Percentiles rank a stretch among this genome's conserved stretches.
phyloP scores from a whole-genome alignment of 2,113 vertebrate genomes.

The Uria lomvia region DNA sequence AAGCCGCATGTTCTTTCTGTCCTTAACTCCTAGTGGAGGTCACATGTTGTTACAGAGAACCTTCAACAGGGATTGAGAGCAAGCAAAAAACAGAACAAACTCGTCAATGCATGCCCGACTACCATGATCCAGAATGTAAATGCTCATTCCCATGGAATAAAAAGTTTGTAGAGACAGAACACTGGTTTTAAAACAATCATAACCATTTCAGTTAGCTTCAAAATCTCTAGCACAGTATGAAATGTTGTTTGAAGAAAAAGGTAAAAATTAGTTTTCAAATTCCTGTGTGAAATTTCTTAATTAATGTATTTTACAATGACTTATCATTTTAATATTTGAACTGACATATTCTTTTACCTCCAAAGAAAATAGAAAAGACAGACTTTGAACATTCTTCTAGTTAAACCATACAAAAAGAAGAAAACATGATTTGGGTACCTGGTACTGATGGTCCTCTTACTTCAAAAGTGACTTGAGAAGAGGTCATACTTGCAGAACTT shows the following conservation, averaged over 20 bases:
- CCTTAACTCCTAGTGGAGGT: neutral
- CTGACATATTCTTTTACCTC: neutral
- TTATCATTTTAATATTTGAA: neutral
- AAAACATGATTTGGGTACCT: slow-evolving; percentile 73
- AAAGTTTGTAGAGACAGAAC: neutral
- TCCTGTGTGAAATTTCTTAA: neutral
- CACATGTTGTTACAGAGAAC: neutral
- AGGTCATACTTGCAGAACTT: slow-evolving; percentile 79
- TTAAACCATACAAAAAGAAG: neutral
- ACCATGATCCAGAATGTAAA: neutral
- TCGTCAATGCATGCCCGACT: neutral
- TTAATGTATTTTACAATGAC: neutral
- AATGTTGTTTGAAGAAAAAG: neutral
- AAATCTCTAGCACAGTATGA: neutral
- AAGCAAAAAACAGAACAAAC: neutral
- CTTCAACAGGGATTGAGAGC: neutral
- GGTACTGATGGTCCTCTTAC: slow-evolving; percentile 82
- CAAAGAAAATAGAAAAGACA: neutral
- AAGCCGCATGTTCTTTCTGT: neutral
- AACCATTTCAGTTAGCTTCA: neutral
- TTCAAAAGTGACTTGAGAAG: slow-evolving; percentile 81
- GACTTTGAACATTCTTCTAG: neutral
- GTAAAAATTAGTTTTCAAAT: neutral
- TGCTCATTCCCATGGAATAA: neutral
- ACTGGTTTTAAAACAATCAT: neutral